phyloP scores from a whole-genome alignment of 1,140 invertebrate species.

The Hesperophylax magnus region DNA sequence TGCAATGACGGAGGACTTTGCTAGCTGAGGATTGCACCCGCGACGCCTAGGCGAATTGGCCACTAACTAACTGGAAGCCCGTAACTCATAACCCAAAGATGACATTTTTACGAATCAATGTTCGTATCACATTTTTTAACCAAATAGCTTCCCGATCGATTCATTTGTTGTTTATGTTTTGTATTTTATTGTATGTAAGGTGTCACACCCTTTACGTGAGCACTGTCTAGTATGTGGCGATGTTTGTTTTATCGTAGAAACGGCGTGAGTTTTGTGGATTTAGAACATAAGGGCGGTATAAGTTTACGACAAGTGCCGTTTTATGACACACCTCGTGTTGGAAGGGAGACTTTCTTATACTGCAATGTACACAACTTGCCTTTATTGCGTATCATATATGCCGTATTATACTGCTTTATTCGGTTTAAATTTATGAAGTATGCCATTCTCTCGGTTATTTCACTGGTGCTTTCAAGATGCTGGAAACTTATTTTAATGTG shows the following conservation, averaged over 20 bases:
- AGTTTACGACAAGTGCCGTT: conserved; percentile 32
- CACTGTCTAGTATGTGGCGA: conserved; percentile 14
- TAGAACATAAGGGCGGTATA: conserved; percentile 40
- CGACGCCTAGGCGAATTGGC: no score
- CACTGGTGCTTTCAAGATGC: neutral
- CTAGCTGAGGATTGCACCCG: no score
- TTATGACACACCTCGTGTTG: conserved; percentile 22
- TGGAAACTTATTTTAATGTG: no score
- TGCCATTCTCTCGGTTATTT: neutral
- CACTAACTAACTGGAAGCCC: no score
- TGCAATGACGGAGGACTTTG: no score
- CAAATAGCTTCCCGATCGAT: no score
- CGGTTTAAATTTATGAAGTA: conserved; percentile 13
- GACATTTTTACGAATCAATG: no score
- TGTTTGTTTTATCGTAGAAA: conserved; percentile 32
- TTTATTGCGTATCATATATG: conserved; percentile 10
- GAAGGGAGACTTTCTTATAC: conserved; percentile 9
- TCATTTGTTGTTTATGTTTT: no score
- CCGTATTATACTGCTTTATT: conserved; percentile 13
- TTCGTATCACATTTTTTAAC: no score
- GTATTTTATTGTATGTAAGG: no score
- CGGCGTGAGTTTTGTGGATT: conserved; percentile 32
- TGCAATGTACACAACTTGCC: conserved; percentile 27
- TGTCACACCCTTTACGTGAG: no score
- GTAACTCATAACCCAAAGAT: no score